These are phyloP conservation scores for Dryomyza anilis DNA, from an alignment of 2,888 invertebrate species.

Conservation along the genomic window DNA sequence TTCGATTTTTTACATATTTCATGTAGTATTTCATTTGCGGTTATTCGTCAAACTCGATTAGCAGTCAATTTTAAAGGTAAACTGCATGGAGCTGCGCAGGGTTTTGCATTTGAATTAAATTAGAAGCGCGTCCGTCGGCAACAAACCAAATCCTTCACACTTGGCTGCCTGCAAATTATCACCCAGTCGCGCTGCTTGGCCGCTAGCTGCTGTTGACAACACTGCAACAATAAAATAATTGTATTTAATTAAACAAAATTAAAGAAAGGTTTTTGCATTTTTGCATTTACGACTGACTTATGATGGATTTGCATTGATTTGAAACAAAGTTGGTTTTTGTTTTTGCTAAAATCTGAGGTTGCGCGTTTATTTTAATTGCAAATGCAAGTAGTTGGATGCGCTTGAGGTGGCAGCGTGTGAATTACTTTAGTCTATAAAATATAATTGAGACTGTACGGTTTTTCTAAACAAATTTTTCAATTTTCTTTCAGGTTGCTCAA, in stretches of 20 bases:
- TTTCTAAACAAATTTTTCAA: no score
- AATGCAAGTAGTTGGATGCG: background rate
- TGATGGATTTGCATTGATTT: constrained; percentile 23
- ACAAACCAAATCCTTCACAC: constrained; percentile 59
- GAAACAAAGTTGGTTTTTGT: background rate
- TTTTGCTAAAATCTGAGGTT: constrained; percentile 4
- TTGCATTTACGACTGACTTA: constrained; percentile 1
- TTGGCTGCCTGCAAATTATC: constrained; percentile 49
- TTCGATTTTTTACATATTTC: background rate
- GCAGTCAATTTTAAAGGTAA: background rate
- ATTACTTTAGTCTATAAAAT: background rate
- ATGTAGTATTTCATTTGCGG: constrained; percentile 15
- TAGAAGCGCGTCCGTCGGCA: constrained; percentile 15
- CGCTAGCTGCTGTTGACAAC: constrained; percentile 26
- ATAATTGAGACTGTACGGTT: background rate
- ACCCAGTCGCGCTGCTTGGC: constrained; percentile 26
- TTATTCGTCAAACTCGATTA: background rate
- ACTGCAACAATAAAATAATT: constrained; percentile 43
- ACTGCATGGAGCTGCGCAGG: no score
- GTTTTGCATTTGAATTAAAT: constrained; percentile 9
- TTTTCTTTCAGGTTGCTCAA: constrained; percentile 85
- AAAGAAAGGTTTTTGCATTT: constrained; percentile 32
- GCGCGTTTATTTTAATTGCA: constrained; percentile 6
- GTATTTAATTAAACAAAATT: constrained; percentile 54
- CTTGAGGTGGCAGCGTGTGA: constrained; percentile 26